Evolutionary conservation across 2,888 invertebrate species (phyloP).

Genomic region (Platycheirus rosarum): DNA sequence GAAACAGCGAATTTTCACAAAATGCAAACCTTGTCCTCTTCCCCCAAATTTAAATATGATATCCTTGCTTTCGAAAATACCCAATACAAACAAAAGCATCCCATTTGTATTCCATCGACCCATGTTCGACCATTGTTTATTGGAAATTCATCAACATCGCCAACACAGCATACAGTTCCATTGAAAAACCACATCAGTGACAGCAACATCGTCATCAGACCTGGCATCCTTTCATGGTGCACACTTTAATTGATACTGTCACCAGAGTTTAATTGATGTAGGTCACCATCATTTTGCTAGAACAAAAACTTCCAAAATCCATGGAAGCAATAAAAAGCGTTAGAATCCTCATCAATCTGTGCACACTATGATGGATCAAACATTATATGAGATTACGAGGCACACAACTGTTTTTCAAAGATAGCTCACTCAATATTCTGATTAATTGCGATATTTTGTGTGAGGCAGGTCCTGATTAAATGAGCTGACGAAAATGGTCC

Average conservation of each 20-base stretch:
- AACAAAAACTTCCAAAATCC: not conserved
- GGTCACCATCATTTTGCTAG: not conserved
- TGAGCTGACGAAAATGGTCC: constrained; percentile 26
- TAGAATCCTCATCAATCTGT: constrained; percentile 6
- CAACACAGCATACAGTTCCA: not conserved
- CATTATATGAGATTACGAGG: not conserved
- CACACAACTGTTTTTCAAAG: not conserved
- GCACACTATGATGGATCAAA: not conserved
- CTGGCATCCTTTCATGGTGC: not conserved
- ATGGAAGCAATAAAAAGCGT: constrained; percentile 6
- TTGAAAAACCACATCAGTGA: not conserved
- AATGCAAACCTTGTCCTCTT: too few species aligned
- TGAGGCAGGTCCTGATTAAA: constrained; percentile 26
- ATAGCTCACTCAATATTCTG: not conserved
- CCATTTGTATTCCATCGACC: too few species aligned
- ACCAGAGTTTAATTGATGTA: constrained; percentile 7
- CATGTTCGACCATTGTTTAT: not conserved
- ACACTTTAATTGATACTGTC: constrained; percentile 5
- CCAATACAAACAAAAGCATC: too few species aligned
- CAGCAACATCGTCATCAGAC: not conserved
- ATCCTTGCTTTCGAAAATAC: too few species aligned
- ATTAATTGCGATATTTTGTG: not conserved
- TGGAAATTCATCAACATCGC: not conserved
- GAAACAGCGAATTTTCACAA: too few species aligned
- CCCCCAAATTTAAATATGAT: too few species aligned